A percentile compares a stretch with the other conserved stretches of the same genome.
These are phyloP conservation scores for Peromyscus polionotus DNA, from an alignment of 2,113 vertebrate species.

Conservation along the genomic window DNA sequence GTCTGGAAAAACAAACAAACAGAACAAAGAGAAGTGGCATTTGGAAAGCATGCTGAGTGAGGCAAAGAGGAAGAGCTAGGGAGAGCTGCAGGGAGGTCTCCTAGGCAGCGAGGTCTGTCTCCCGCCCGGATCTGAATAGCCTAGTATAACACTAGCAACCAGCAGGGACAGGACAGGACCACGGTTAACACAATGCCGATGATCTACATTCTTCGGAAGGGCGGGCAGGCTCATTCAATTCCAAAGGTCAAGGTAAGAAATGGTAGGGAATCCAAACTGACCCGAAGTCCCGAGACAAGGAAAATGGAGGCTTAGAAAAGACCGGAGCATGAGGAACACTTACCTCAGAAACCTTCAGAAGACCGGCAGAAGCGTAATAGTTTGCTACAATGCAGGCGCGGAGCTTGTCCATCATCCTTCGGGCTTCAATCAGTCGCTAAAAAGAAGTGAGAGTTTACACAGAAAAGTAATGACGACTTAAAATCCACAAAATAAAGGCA, in stretches of 20 bases:
- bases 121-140: background rate
- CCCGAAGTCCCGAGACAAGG: background rate
- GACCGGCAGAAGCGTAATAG: constrained; percentile 96
- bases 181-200: background rate
- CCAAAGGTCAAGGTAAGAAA: constrained; percentile 12
- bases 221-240: background rate
- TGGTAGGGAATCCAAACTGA: constrained; percentile 1
- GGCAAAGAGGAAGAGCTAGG: background rate
- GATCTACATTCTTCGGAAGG: background rate
- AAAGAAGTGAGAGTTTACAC: constrained; percentile 69
- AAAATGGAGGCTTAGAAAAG: background rate
- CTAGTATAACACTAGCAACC: background rate
- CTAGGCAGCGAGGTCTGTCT: background rate
- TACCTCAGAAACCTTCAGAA: constrained; percentile 95
- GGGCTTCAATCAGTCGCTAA: constrained; percentile 95
- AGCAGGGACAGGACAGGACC: background rate
- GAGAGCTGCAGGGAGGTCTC: background rate
- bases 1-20: no score
- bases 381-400: constrained; percentile 99
- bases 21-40: background rate
- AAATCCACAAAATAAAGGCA: constrained; percentile 55
- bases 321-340: constrained; percentile 54
- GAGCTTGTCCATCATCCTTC: constrained; percentile 99
- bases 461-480: background rate
- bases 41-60: background rate